phyloP scores from a whole-genome alignment of 2,113 vertebrate genomes.

The Corythaixoides concolor region DNA sequence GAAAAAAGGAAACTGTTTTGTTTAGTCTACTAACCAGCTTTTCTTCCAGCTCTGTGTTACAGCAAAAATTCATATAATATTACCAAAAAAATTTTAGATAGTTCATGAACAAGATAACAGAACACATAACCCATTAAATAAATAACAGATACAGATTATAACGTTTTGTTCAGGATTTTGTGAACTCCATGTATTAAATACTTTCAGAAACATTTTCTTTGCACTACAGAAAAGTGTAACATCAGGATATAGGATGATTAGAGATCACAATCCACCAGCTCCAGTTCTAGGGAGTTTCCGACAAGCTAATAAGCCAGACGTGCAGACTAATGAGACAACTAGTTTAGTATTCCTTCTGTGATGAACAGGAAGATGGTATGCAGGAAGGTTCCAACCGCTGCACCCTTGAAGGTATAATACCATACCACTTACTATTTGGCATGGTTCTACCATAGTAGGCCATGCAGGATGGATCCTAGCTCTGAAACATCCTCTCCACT shows the following conservation, averaged over 20 bases:
- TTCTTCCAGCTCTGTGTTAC: not conserved
- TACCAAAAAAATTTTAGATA: not conserved
- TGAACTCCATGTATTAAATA: not conserved
- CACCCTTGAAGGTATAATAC: not conserved
- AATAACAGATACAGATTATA: not conserved
- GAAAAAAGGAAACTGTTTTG: not conserved
- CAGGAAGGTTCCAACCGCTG: not conserved
- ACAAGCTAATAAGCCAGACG: not conserved
- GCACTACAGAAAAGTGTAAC: not conserved
- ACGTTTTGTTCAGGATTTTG: not conserved
- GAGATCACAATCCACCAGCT: not conserved
- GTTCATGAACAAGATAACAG: not conserved
- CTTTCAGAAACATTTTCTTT: not conserved
- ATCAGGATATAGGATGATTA: not conserved
- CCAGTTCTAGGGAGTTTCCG: not conserved
- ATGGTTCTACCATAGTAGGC: not conserved
- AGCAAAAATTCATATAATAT: not conserved
- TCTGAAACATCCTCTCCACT: not conserved
- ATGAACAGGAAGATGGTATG: not conserved
- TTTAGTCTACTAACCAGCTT: not conserved
- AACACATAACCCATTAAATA: not conserved
- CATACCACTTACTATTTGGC: not conserved
- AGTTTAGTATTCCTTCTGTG: not conserved
- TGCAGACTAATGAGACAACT: not conserved
- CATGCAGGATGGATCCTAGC: not conserved